Base-by-base conservation (phyloP, 2,888 invertebrate genomes). In the Spilarctia lutea region DNA sequence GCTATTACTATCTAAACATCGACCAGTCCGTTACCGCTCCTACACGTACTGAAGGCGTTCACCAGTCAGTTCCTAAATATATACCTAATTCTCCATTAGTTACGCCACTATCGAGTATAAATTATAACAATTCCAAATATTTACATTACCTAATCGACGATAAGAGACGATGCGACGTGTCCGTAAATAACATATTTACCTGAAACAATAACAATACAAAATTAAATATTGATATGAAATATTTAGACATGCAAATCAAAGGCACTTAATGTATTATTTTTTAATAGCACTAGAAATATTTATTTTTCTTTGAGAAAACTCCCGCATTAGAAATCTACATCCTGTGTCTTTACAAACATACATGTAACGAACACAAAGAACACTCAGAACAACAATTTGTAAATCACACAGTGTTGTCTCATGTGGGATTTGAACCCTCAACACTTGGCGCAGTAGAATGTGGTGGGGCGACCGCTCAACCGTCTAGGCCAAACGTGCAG, bases 151-250 rank as follows among this genome's bases (percentile, higher is more conserved):
- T 72, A 72, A 68, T 75, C 71, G 24, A 65, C 20, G 27, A 3
- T n/a, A 30, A 39, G 42, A 27, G 56, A 20, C 35, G 66, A 39
- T 39, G 72, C 10, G 30, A 39, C 35, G 0, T 52, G 39, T 63
- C 48, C 68, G 75, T 68, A 71, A 65, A 68, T 72, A 75, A 75
- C 30, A 24, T 24, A 65, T 35, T 70, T 75, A 75, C 75, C 71
- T 75, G 71, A 16, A 75, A 75, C 75, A 75, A 75, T 30, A 71
- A 71, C 67, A 75, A 75, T 56, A 75, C 65, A 65, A 67, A 45
- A 72, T 75, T 75, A 71, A 75, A 75, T 75, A 65, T 75, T 71
- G 48, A 39, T 72, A 65, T 63, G 20, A 42, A 52, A 69, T 42
- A 56, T 48, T 66, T 30, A 30, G 42, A 45, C 39, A 72, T 35